Conservation (phyloP, 2,113 vertebrate species). For the Notothenia coriiceps region DNA sequence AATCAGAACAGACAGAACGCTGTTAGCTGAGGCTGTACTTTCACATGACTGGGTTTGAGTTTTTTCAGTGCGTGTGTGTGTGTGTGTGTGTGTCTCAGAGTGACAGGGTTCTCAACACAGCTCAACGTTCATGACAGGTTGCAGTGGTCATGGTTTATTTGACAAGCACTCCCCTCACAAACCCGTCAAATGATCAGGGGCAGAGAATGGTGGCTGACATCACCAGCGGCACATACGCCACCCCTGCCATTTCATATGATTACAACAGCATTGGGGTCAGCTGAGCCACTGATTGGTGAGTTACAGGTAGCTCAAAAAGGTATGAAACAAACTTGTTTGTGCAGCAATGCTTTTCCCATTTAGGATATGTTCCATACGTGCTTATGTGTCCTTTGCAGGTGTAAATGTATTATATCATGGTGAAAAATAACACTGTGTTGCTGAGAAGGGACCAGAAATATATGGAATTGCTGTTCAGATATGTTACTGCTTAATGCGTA, state of each 20-base stretch:
- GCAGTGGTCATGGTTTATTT: constrained; percentile 74
- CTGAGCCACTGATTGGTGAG: background rate
- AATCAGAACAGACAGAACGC: constrained; percentile 45
- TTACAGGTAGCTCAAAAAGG: background rate
- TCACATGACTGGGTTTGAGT: background rate
- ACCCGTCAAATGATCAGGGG: constrained; percentile 19
- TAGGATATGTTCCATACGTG: background rate
- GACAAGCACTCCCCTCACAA: constrained; percentile 52
- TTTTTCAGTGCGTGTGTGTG: background rate
- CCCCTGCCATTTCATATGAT: constrained; percentile 18
- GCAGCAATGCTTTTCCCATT: background rate
- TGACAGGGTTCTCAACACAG: constrained; percentile 69
- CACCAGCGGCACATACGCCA: background rate
- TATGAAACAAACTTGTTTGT: background rate
- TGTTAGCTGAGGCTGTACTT: constrained; percentile 44
- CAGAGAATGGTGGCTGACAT: constrained; percentile 30
- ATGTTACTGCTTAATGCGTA: background rate
- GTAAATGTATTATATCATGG: background rate
- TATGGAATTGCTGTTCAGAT: background rate
- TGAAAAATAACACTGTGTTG: background rate
- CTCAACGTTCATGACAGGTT: constrained; percentile 63
- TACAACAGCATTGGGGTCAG: constrained; percentile 12
- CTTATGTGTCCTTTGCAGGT: background rate
- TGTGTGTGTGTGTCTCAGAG: constrained; percentile 17
- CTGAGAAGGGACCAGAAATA: background rate